A percentile compares a stretch with the other conserved stretches of the same genome.
Evolutionary conservation across 2,113 vertebrate species (phyloP).

Genomic region (Oxygymnocypris stewartii): DNA sequence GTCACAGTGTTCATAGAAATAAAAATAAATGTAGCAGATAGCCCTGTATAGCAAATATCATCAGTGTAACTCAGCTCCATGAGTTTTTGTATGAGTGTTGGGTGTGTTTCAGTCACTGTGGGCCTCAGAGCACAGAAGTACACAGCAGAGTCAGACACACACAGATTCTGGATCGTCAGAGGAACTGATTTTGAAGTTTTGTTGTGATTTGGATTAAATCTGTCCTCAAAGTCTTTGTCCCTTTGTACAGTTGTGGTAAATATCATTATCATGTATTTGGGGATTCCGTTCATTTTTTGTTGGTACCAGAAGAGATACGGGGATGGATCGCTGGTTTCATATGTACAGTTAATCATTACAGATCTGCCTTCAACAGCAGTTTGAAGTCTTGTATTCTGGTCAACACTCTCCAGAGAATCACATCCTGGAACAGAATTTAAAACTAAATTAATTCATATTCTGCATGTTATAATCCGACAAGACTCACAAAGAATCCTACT

Average conservation of each 20-base stretch:
- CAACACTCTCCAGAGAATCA: constrained; percentile 16
- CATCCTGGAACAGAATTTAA: constrained; percentile 1
- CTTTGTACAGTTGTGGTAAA: background rate
- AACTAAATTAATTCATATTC: background rate
- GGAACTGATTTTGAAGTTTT: background rate
- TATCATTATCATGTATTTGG: background rate
- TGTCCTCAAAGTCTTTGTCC: constrained; percentile 14
- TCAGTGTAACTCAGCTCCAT: background rate
- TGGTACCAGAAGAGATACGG: constrained; percentile 44
- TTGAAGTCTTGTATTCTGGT: constrained; percentile 12
- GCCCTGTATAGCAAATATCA: background rate
- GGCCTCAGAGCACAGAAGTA: constrained; percentile 53
- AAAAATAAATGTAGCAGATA: background rate
- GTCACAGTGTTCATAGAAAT: background rate
- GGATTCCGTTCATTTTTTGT: background rate
- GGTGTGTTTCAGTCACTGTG: constrained; percentile 42
- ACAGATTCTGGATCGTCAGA: background rate
- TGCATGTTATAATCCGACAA: background rate
- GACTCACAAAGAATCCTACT: background rate
- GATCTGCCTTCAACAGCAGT: constrained; percentile 27
- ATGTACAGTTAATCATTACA: constrained; percentile 20
- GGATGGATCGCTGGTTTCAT: constrained; percentile 22
- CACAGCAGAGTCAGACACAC: constrained; percentile 47
- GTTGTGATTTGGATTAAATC: background rate
- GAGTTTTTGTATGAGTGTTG: background rate